Evolutionary conservation across 2,113 vertebrate species (phyloP).

Genomic region (Clarias magur): DNA sequence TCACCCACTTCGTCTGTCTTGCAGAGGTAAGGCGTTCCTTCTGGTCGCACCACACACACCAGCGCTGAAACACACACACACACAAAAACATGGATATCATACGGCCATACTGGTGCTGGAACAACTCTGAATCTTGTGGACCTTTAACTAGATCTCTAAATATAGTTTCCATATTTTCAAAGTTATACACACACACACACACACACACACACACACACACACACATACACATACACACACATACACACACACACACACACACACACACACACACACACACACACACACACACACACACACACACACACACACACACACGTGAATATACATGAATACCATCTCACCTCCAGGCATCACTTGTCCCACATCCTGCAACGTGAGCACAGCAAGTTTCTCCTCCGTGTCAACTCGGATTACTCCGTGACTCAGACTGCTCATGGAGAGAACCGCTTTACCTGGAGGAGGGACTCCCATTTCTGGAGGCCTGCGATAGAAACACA

Average conservation of each 20-base stretch:
- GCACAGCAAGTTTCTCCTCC: constrained; percentile 92
- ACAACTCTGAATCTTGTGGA: not conserved
- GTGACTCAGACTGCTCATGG: constrained; percentile 90
- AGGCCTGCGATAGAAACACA: constrained; percentile 71
- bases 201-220: constrained; percentile 68
- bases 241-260: constrained; percentile 59
- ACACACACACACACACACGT: constrained; percentile 62
- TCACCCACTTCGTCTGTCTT: constrained; percentile 93
- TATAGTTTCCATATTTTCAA: not conserved
- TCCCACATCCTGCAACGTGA: constrained; percentile 93
- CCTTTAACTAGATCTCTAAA: not conserved
- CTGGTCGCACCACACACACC: constrained; percentile 88
- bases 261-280: constrained; percentile 2
- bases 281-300: too few species aligned
- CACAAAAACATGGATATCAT: not conserved
- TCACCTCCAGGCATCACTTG: constrained; percentile 94
- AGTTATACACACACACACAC: not conserved
- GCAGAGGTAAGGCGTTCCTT: constrained; percentile 88
- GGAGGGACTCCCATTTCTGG: constrained; percentile 87
- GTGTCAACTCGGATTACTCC: constrained; percentile 91
- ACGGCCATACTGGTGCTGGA: not conserved
- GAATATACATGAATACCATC: not conserved
- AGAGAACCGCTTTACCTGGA: constrained; percentile 89
- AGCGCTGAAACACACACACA: constrained; percentile 68
- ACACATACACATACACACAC: constrained; percentile 69